Conservation (phyloP, 2,888 invertebrate genomes). For the Epiblema foenella region DNA sequence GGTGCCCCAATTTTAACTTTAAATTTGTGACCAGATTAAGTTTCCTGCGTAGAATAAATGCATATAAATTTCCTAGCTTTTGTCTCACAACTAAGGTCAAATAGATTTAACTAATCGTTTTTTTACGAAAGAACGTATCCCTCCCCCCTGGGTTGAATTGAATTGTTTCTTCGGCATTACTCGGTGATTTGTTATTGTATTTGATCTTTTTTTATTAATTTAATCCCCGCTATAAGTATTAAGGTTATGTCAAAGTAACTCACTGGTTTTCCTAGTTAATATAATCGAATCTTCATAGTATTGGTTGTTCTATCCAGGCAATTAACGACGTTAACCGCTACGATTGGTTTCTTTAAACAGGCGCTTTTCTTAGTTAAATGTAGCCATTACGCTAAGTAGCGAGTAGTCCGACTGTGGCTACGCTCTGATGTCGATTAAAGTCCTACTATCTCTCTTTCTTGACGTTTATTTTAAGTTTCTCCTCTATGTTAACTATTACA, state of each 20-base stretch:
- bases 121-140: no score
- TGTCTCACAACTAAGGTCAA: neutral
- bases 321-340: neutral
- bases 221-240: neutral
- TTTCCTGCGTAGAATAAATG: neutral
- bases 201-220: no score
- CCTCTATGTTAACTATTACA: neutral
- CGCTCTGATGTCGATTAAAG: conserved; percentile 12
- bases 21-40: neutral
- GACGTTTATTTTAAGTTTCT: neutral
- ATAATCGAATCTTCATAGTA: neutral
- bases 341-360: conserved; percentile 10
- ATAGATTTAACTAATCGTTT: neutral
- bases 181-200: no score
- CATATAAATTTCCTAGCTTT: neutral
- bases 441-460: neutral
- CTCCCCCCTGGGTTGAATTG: no score
- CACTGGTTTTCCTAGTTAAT: neutral
- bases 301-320: neutral
- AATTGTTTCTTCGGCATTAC: no score
- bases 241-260: neutral
- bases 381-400: conserved; percentile 15
- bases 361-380: conserved; percentile 5
- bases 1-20: conserved; percentile 16
- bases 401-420: neutral